A percentile compares a stretch with the other conserved stretches of the same genome.
phyloP scores from a whole-genome alignment of 1,140 invertebrate genomes.

The fruit fly (Drosophila melanogaster) region Release_6_plus_ISO1_MT NT_033777.3:30947001-30947500 shows the following conservation, averaged over 20 bases:
- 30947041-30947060: background rate
- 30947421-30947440: constrained; percentile 17
- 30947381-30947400: background rate
- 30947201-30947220: too few species aligned
- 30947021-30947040: too few species aligned
- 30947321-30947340: background rate
- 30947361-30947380: background rate
- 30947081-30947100: background rate
- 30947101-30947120: background rate
- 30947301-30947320: too few species aligned
- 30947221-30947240: too few species aligned
- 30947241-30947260: too few species aligned
- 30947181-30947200: background rate
- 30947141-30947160: background rate
- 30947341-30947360: background rate
- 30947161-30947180: background rate
- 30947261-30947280: too few species aligned
- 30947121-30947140: background rate
- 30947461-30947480: constrained; percentile 8
- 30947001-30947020: too few species aligned
- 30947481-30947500: background rate
- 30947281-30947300: too few species aligned
- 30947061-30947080: background rate
- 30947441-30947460: constrained; percentile 11
- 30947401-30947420: background rate